phyloP scores from a whole-genome alignment of 2,113 vertebrate genomes.

The Nycticebus coucang region DNA sequence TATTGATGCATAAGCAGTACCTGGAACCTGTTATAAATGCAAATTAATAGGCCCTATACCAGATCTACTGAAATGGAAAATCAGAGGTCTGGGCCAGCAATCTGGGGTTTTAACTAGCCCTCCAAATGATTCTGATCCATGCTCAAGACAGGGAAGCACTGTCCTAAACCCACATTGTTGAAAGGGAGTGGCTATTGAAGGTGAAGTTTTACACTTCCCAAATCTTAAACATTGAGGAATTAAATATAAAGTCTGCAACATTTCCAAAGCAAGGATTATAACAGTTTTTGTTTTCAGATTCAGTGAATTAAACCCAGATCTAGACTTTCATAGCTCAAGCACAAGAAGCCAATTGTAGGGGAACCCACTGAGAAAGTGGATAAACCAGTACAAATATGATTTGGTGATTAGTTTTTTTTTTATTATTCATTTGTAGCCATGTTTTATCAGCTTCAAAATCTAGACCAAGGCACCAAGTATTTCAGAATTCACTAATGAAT shows the following conservation, averaged over 20 bases:
- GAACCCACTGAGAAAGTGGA: not conserved
- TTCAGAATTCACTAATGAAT: not conserved
- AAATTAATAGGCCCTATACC: not conserved
- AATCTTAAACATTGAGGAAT: not conserved
- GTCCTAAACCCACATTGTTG: not conserved
- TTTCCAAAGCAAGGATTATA: not conserved
- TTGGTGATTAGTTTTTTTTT: not conserved
- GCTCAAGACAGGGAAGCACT: accelerated
- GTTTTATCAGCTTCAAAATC: not conserved
- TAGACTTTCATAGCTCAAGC: not conserved
- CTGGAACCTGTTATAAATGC: not conserved
- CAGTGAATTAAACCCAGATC: not conserved
- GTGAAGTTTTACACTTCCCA: not conserved
- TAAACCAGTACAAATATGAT: not conserved
- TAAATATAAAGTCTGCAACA: not conserved
- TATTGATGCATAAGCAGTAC: not conserved
- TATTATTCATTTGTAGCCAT: not conserved
- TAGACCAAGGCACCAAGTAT: not conserved
- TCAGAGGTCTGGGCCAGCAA: not conserved
- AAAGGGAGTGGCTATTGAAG: slow-evolving; percentile 40
- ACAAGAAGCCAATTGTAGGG: not conserved
- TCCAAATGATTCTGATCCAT: not conserved
- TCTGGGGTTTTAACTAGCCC: not conserved
- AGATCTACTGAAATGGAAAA: not conserved
- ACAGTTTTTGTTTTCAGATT: not conserved